phyloP scores from a whole-genome alignment of 2,113 vertebrate species.

The Arothron firmamentum region DNA sequence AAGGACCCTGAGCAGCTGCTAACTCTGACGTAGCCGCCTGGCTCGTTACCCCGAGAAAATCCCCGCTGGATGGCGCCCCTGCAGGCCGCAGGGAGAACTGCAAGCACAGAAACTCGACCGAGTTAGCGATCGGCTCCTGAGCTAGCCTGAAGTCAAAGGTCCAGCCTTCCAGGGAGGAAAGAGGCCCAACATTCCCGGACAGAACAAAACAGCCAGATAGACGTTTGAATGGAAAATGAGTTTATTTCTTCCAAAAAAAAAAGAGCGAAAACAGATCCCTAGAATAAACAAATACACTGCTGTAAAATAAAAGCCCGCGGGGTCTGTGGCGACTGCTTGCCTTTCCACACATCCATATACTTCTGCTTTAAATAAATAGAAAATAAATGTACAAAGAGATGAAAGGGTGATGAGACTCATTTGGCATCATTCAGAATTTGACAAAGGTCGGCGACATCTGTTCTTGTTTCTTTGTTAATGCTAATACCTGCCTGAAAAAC shows the following conservation, averaged over 20 bases:
- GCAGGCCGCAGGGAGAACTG: too few species aligned
- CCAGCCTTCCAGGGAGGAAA: too few species aligned
- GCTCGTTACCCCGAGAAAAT: too few species aligned
- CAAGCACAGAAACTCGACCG: too few species aligned
- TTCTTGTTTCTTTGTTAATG: constrained; percentile 8
- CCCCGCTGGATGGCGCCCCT: too few species aligned
- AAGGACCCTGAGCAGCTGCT: too few species aligned
- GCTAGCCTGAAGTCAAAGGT: too few species aligned
- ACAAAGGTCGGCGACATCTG: too few species aligned
- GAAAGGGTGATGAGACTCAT: constrained; percentile 37
- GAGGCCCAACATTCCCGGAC: background rate
- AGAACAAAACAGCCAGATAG: constrained; percentile 15
- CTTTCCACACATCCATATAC: constrained; percentile 75
- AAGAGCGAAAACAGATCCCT: constrained; percentile 57
- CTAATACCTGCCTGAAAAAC: constrained; percentile 45
- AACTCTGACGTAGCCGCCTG: too few species aligned
- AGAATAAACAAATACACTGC: constrained; percentile 70
- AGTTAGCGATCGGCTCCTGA: too few species aligned
- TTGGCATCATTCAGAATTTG: constrained; percentile 68
- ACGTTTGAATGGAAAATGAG: constrained; percentile 71
- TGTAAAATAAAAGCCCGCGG: constrained; percentile 74
- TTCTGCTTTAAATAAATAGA: constrained; percentile 79
- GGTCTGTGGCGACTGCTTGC: constrained; percentile 47
- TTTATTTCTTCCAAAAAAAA: constrained; percentile 69
- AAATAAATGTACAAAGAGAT: constrained; percentile 72